phyloP scores from a whole-genome alignment of 2,113 vertebrate genomes.

The Pluvianellus socialis region DNA sequence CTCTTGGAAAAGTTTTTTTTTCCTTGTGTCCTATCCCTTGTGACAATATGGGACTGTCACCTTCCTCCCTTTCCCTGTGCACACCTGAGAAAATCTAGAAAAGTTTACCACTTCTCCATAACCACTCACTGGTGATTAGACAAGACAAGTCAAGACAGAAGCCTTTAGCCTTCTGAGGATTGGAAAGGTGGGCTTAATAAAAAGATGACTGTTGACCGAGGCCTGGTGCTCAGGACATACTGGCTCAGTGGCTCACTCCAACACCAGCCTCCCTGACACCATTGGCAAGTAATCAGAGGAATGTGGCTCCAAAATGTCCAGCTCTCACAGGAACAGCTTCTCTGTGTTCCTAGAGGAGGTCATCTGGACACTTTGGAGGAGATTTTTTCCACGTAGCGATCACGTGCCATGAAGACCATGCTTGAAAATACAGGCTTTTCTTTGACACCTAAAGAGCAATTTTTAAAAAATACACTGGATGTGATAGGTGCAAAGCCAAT shows the following conservation, averaged over 20 bases:
- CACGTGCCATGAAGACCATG: neutral
- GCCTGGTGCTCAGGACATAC: neutral
- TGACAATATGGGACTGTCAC: neutral
- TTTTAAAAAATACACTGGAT: fast-evolving
- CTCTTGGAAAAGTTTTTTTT: neutral
- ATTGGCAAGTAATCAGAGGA: neutral
- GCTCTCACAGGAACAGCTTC: neutral
- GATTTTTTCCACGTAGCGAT: neutral
- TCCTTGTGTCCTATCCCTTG: neutral
- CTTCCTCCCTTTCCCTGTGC: neutral
- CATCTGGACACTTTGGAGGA: neutral
- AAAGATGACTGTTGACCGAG: neutral
- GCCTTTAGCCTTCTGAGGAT: neutral
- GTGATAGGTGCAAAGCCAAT: fast-evolving
- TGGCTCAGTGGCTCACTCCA: neutral
- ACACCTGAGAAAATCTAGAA: neutral
- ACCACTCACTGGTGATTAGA: neutral
- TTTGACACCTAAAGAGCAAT: neutral
- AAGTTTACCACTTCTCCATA: neutral
- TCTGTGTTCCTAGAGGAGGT: neutral
- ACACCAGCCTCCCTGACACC: neutral
- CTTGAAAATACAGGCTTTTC: neutral
- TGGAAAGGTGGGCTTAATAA: neutral
- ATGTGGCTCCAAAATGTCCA: fast-evolving
- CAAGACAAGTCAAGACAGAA: neutral